These are phyloP conservation scores for Quadriops clusia DNA, from an alignment of 2,888 invertebrate species.

Conservation along the genomic window DNA sequence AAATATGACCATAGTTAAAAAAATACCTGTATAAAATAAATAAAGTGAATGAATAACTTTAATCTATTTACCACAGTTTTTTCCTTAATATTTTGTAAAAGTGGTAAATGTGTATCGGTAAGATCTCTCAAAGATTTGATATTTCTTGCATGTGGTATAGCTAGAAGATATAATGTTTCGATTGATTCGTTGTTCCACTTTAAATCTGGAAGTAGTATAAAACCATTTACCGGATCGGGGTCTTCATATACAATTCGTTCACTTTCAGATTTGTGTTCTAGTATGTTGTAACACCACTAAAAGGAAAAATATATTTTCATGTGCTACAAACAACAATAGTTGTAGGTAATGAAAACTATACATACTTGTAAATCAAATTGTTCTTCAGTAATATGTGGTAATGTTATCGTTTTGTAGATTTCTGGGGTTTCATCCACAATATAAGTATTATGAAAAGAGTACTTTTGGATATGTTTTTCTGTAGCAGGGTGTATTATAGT, in stretches of 20 bases:
- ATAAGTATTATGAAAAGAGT: conserved; percentile 57
- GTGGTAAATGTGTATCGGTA: conserved; percentile 58
- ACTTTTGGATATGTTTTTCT: conserved; percentile 83
- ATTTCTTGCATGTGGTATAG: conserved; percentile 59
- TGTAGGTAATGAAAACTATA: conserved; percentile 7
- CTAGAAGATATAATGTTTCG: conserved; percentile 75
- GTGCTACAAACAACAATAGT: background rate
- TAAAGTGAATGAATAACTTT: conserved; percentile 5
- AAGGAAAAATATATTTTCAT: too few species aligned
- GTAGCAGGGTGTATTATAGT: conserved; percentile 91
- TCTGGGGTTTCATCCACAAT: conserved; percentile 76
- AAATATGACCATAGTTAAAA: conserved; percentile 9
- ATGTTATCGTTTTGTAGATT: conserved; percentile 65
- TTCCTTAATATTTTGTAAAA: conserved; percentile 69
- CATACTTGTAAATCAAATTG: conserved; percentile 70
- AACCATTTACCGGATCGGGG: conserved; percentile 64
- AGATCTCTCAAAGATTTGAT: conserved; percentile 82
- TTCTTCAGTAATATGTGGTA: conserved; percentile 60
- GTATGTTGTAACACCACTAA: conserved; percentile 95
- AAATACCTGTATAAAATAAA: background rate
- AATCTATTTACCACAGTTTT: conserved; percentile 49
- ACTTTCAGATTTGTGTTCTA: conserved; percentile 80
- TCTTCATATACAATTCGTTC: conserved; percentile 83
- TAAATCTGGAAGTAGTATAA: conserved; percentile 82
- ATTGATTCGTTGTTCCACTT: conserved; percentile 83